These are phyloP conservation scores for Bombus ignitus DNA, from an alignment of 1,140 invertebrate species.

Conservation along the genomic window DNA sequence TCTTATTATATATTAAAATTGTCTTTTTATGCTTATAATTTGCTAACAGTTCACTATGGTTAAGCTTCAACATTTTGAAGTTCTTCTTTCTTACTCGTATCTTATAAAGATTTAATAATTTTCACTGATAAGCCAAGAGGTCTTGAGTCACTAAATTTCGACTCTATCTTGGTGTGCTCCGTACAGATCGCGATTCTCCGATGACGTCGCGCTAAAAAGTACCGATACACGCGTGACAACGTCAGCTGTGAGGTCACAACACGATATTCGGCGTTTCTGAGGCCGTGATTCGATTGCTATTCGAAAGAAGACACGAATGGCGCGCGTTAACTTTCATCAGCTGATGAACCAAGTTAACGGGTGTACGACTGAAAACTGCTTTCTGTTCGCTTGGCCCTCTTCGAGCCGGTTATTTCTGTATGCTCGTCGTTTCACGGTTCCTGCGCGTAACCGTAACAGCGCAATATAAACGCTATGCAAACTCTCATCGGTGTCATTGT, in stretches of 20 bases:
- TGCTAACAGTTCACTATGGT: too few relatives aligned
- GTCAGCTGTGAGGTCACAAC: constrained; percentile 17
- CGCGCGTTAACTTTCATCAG: constrained; percentile 49
- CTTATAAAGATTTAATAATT: not conserved
- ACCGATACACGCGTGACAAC: constrained; percentile 42
- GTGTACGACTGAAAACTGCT: constrained; percentile 11
- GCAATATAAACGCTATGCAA: constrained; percentile 1
- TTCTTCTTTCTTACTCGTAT: not conserved
- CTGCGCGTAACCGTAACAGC: not conserved
- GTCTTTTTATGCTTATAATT: too few relatives aligned
- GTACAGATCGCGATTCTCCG: not conserved
- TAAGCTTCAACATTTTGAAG: too few relatives aligned
- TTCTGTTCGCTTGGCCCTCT: not conserved
- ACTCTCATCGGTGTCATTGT: not conserved
- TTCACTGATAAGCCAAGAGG: not conserved
- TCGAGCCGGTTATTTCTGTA: not conserved
- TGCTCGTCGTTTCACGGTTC: not conserved
- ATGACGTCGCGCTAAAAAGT: constrained; percentile 46
- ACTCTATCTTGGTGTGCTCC: too few relatives aligned
- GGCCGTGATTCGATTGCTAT: constrained; percentile 42
- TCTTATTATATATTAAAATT: too few relatives aligned
- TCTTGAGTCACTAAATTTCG: too few relatives aligned
- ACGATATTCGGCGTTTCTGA: not conserved
- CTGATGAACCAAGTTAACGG: constrained; percentile 47
- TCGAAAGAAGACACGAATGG: constrained; percentile 40